Evolutionary conservation across 2,797 vertebrate species (phyloP).

Genomic region (Lepidocolaptes lacrymiger): DNA sequence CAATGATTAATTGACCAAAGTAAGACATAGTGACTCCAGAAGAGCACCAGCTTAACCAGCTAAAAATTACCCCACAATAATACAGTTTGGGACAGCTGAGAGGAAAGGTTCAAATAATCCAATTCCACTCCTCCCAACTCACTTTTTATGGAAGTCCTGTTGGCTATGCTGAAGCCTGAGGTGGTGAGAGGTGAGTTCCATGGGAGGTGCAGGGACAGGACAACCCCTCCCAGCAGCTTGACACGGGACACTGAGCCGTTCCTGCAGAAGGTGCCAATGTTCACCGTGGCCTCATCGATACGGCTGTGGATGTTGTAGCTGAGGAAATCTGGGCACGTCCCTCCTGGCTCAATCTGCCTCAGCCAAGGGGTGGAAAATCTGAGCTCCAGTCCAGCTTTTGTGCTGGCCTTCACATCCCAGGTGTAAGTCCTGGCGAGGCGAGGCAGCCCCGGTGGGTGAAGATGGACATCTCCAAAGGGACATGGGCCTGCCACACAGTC

Average conservation of each 20-base stretch:
- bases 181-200: constrained; percentile 61
- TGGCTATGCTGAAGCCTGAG: constrained; percentile 77
- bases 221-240: constrained; percentile 75
- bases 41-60: background rate
- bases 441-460: constrained; percentile 74
- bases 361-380: constrained; percentile 83
- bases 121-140: background rate
- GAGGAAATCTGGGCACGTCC: constrained; percentile 79
- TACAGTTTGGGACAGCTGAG: no score
- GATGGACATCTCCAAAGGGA: constrained; percentile 74
- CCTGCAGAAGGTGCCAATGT: constrained; percentile 79
- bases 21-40: background rate
- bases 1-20: background rate
- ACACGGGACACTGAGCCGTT: constrained; percentile 75
- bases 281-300: constrained; percentile 18
- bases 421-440: constrained; percentile 85
- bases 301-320: constrained; percentile 78
- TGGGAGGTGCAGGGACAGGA: constrained; percentile 71
- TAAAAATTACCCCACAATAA: background rate
- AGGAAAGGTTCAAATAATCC: background rate
- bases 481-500: constrained; percentile 78
- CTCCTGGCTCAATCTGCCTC: constrained; percentile 81
- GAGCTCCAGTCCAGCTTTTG: constrained; percentile 80
- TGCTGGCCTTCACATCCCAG: constrained; percentile 83
- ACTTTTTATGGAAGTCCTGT: constrained; percentile 79